These are phyloP conservation scores for Euleptes europaea DNA, from an alignment of 2,113 vertebrate genomes.

Conservation along the genomic window DNA sequence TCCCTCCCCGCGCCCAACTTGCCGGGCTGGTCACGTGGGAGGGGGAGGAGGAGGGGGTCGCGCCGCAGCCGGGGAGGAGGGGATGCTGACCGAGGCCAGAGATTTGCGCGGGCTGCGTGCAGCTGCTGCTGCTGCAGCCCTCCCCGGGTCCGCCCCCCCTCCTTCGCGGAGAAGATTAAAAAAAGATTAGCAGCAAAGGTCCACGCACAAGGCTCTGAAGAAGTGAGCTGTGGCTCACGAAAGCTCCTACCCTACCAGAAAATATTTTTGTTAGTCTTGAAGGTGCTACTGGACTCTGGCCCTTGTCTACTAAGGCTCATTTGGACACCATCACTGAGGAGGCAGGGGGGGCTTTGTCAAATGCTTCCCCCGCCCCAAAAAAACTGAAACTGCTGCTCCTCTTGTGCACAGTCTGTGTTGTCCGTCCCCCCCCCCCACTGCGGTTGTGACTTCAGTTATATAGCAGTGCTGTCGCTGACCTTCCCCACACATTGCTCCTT, in stretches of 20 bases:
- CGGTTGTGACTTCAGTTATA: neutral
- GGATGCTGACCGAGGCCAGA: neutral
- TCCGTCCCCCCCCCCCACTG: too few relatives aligned
- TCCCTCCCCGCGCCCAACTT: slow-evolving; percentile 1
- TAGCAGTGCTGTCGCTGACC: too few relatives aligned
- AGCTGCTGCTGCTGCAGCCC: neutral
- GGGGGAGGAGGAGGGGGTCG: neutral
- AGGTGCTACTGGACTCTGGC: too few relatives aligned
- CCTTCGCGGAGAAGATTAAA: slow-evolving; percentile 1
- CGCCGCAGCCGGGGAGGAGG: neutral
- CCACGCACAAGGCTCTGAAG: too few relatives aligned
- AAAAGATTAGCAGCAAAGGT: neutral
- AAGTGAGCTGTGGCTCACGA: too few relatives aligned
- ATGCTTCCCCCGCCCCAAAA: neutral
- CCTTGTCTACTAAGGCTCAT: neutral
- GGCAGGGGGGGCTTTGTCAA: neutral
- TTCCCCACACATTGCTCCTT: neutral
- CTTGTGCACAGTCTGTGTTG: too few relatives aligned
- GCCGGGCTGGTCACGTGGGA: slow-evolving; percentile 24
- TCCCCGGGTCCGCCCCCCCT: neutral
- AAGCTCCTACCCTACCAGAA: too few relatives aligned
- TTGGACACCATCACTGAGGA: neutral
- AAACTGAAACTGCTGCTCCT: neutral
- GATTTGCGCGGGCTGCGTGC: neutral
- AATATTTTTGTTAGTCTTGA: too few relatives aligned